Percentiles rank a stretch among this genome's conserved stretches.
Conservation (phyloP, 2,797 vertebrate genomes). For the Acridotheres tristis region DNA sequence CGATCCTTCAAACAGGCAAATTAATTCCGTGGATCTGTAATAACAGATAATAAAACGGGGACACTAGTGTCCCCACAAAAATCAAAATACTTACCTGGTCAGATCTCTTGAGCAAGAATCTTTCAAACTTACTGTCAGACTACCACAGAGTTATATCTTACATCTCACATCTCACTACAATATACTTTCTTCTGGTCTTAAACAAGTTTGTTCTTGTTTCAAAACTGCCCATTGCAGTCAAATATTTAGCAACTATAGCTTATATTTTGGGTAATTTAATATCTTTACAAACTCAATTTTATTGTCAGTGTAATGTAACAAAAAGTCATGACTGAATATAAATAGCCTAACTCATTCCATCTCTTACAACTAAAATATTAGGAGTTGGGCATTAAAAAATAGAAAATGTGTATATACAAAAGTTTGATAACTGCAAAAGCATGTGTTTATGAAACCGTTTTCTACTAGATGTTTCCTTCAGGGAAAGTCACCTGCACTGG, state of each 20-base stretch:
- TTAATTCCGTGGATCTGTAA: background rate
- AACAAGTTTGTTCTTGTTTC: background rate
- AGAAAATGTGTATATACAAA: background rate
- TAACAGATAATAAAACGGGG: background rate
- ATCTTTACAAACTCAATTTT: background rate
- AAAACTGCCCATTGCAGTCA: background rate
- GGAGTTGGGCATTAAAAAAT: background rate
- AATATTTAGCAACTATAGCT: background rate
- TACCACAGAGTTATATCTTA: background rate
- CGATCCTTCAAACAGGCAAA: background rate
- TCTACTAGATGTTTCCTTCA: background rate
- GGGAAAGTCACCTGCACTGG: background rate
- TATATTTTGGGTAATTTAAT: background rate
- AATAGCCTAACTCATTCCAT: background rate
- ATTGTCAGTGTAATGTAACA: background rate
- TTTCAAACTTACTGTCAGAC: background rate
- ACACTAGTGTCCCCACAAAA: background rate
- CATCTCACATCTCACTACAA: background rate
- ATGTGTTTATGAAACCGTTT: background rate
- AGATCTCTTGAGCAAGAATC: background rate
- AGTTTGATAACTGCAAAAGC: background rate
- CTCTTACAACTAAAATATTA: background rate
- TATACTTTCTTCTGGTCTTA: background rate
- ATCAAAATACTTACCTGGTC: background rate
- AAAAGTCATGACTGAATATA: background rate